A percentile compares a stretch with the other conserved stretches of the same genome.
Conservation (phyloP, 2,113 vertebrate genomes). For the Scalopus aquaticus region DNA sequence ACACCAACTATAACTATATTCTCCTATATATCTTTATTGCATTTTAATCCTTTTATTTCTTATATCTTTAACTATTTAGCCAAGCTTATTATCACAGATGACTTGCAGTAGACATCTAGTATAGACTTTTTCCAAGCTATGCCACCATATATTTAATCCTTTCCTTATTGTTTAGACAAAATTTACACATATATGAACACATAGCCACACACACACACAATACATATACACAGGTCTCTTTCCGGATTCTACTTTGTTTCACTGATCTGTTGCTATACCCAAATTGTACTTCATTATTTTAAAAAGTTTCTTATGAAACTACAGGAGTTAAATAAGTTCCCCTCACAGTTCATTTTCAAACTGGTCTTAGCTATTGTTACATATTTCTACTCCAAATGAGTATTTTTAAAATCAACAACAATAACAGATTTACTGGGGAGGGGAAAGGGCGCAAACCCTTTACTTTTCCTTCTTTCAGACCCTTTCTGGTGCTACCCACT, state of each 20-base stretch:
- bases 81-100: neutral
- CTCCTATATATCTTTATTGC: neutral
- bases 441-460: neutral
- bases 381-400: constrained; percentile 9
- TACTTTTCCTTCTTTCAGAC: neutral
- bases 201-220: neutral
- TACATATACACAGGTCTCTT: neutral
- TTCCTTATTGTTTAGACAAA: neutral
- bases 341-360: constrained; percentile 17
- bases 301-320: neutral
- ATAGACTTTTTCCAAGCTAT: neutral
- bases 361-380: neutral
- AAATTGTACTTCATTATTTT: neutral
- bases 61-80: neutral
- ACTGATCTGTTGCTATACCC: neutral
- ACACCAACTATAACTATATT: neutral
- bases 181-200: neutral
- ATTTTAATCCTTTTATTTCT: neutral
- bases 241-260: neutral
- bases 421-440: neutral
- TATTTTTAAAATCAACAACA: constrained; percentile 38
- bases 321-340: neutral
- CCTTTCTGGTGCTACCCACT: constrained; percentile 59
- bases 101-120: neutral
- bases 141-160: neutral